Base-by-base conservation (phyloP, 2,113 vertebrate genomes). In the Brachypteracias leptosomus region DNA sequence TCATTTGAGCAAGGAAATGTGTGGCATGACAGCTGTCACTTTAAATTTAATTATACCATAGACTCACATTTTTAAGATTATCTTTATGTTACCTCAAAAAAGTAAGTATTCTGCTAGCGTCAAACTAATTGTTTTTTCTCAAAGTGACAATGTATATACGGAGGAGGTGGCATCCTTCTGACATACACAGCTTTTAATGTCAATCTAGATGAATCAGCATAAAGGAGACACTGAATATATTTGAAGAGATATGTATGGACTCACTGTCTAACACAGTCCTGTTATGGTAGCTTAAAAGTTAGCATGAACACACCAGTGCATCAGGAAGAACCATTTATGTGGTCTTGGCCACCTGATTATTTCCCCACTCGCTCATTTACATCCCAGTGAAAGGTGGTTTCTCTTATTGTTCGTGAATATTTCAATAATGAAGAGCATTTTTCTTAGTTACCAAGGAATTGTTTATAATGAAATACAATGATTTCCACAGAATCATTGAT, bases 21-120 rank as follows among this genome's bases (percentile, higher is more conserved):
- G 83, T 81, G 58, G 88, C 9, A 5, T 65, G 90, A 96, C 85
- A 92, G 87, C 79, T 95, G 90, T 82, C 95, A 95, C n/a, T 96
- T 96, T 25, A 51, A 84, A 89, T 61, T 74, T 86, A 89, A 95
- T 95, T 93, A 78, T 25, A 77, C 80, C 22, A 81, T 26, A 90
- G 76, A 52, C 15, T 92, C 72, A 40, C 33, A 62, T 93, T 95
- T 95, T 90, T 87, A 93, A 90, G 57, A 38, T 67, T 54, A 87
- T 70, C 31, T 93, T 95, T 85, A 89, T 13, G 70, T 72, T 82
- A 78, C 57, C 85, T 84, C 68, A 89, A 57, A 54, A 67, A 92
- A 13, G 8, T 59, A 86, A 88, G 54, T 29, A 78, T 65, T 81
- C 68, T 85, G 65, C 68, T 85, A 91, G 28, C 6, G 0, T 90